Evolutionary conservation across 2,797 vertebrate species (phyloP), one percentile per base, ranked within the genome.

Genomic region (Schizopygopsis pylzovi): DNA sequence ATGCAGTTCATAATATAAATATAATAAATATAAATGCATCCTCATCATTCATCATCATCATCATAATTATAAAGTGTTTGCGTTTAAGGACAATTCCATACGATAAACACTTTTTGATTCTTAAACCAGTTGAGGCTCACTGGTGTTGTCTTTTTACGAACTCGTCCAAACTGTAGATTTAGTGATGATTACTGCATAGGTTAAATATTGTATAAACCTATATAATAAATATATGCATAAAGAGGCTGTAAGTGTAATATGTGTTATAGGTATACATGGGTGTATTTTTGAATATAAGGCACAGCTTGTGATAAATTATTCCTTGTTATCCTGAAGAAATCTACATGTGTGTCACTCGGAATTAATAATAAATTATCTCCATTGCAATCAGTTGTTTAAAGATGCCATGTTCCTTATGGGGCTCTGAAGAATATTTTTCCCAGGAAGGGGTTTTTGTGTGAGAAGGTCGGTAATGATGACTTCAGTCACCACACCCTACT

Each of bases 271-370:
- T 91, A 93, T 92, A 92, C 92, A 94, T 93, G 92, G 93, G 92
- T 92, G 88, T 90, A 88, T 89, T 93, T 89, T 92, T 92, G 92
- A 92, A 91, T 25, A 13, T n/a, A 25, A 25, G 90, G 92, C 89
- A 92, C 93, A 93, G 93, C 93, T 92, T 88, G 93, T 91, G 91
- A 94, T 95, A 92, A 94, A 95, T 95, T 94, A 95, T 95, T 94
- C 94, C 90, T 87, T 88, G 93, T 94, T 92, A 93, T 95, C 92
- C 94, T 88, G 89, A 87, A 89, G 90, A 91, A 76, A 92, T 93
- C 91, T 91, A 93, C 93, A 93, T 92, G 94, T 93, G 94, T 94
- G 91, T 91, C 92, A 93, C 90, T 85, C 87, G 92, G 94, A 93
- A 95, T 95, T 91, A 91, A 93, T 94, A 94, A 95, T 93, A 89